phyloP scores from a whole-genome alignment of 1,140 invertebrate species.

The Thalassaphorura encarpata region DNA sequence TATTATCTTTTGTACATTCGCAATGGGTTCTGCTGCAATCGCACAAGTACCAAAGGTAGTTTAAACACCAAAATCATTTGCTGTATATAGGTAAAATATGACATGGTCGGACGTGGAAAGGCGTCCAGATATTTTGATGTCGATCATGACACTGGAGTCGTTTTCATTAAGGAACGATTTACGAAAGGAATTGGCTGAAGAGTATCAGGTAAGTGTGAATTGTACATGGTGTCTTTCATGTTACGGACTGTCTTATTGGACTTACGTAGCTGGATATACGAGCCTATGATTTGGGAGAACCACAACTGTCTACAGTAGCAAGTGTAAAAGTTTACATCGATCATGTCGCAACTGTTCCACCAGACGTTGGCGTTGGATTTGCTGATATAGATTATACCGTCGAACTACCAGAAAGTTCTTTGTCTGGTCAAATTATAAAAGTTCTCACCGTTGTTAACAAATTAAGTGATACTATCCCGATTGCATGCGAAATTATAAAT shows the following conservation, averaged over 20 bases:
- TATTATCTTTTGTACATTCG: too few relatives aligned
- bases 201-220: slow-evolving; percentile 69
- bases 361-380: slow-evolving; percentile 63
- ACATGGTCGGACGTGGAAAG: slow-evolving; percentile 67
- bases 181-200: slow-evolving; percentile 70
- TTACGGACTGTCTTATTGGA: neutral
- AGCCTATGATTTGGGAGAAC: slow-evolving; percentile 77
- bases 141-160: slow-evolving; percentile 65
- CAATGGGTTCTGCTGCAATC: slow-evolving; percentile 19
- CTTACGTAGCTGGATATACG: slow-evolving; percentile 61
- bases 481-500: slow-evolving; percentile 58
- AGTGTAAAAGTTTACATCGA: slow-evolving; percentile 71
- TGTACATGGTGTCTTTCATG: too few relatives aligned
- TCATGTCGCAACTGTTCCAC: slow-evolving; percentile 55
- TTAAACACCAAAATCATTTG: too few relatives aligned
- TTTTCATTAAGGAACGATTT: slow-evolving; percentile 68
- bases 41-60: slow-evolving; percentile 66
- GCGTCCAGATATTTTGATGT: slow-evolving; percentile 74
- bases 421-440: slow-evolving; percentile 55
- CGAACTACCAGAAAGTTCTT: slow-evolving; percentile 64
- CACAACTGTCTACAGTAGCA: slow-evolving; percentile 64
- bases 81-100: slow-evolving; percentile 59
- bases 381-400: slow-evolving; percentile 70
- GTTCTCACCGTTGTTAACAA: slow-evolving; percentile 63
- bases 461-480: slow-evolving; percentile 50